Conservation (phyloP, 2,797 vertebrate genomes). For the Pangasius krempfi region DNA sequence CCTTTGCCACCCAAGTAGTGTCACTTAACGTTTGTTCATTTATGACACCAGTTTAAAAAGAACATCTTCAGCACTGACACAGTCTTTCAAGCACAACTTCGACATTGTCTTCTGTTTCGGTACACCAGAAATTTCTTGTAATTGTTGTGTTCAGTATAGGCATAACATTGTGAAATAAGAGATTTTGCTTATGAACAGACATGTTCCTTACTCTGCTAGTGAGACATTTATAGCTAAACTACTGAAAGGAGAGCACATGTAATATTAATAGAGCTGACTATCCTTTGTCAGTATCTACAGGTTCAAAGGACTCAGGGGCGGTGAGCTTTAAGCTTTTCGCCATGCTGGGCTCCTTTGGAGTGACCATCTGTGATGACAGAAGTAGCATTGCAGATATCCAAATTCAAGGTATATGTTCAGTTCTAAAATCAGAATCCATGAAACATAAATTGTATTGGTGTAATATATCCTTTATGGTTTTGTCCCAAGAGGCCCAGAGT, state of each 20-base stretch:
- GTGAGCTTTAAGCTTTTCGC: slow-evolving; percentile 88
- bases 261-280: neutral
- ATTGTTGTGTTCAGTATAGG: neutral
- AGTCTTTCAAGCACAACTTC: neutral
- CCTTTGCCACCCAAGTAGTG: neutral
- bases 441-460: neutral
- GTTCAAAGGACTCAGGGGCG: slow-evolving; percentile 78
- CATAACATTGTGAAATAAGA: neutral
- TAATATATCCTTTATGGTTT: neutral
- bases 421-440: neutral
- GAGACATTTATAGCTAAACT: neutral
- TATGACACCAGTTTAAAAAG: neutral
- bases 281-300: slow-evolving; percentile 73
- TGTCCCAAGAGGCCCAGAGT: neutral
- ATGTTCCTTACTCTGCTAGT: neutral
- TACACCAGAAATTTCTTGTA: neutral
- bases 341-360: slow-evolving; percentile 84
- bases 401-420: slow-evolving; percentile 81
- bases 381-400: slow-evolving; percentile 90
- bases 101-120: neutral
- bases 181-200: neutral
- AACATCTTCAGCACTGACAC: neutral
- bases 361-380: slow-evolving; percentile 84
- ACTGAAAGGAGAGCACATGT: neutral
- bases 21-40: neutral